Evolutionary conservation across 2,797 vertebrate genomes (phyloP), one percentile per base, ranked within the genome.

Genomic region (Caiman crocodilus): DNA sequence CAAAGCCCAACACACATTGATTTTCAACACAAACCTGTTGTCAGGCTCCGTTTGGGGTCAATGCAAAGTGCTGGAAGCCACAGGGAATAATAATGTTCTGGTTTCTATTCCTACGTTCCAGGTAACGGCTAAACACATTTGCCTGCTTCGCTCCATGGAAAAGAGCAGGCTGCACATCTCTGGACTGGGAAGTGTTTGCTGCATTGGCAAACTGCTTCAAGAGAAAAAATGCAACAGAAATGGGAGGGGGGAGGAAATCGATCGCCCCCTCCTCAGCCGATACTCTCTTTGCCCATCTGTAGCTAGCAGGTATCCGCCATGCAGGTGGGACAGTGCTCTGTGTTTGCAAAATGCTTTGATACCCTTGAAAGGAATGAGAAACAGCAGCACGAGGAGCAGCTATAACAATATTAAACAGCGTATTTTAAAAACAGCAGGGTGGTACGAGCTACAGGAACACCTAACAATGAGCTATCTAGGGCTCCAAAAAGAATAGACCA

Each of bases 271-370:
- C 25, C 12, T 1, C 25, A 58, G 42, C 30, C 73, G n/a, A 28
- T 3, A n/a, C 42, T 15, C 69, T 4, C 55, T 8, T 4, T 42
- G 11, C 67, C 11, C 0, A 2, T 1, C 60, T 79, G 58, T 0
- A 10, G 2, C 60, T 42, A 61, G 5, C 8, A n/a, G 17, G 15
- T 61, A 56, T 76, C 20, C 4, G 2, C 42, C 30, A 16, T 0
- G 0, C 58, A 8, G 23, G 30, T 14, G 26, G 9, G 0, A 1
- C 2, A 63, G 83, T 16, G n/a, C 23, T 15, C 25, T 13, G 0
- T 1, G 60, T 90, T 71, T 50, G 42, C 82, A n/a, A 23, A 17
- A 58, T 32, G 25, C 3, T 60, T 30, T 30, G 57, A 25, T 28
- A 63, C 26, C 35, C 56, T 2, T 0, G 50, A 59, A 18, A 87